Percentiles rank a stretch among this genome's conserved stretches.
Conservation (phyloP, 2,113 vertebrate species). For the Phalacrocorax pelagicus region DNA sequence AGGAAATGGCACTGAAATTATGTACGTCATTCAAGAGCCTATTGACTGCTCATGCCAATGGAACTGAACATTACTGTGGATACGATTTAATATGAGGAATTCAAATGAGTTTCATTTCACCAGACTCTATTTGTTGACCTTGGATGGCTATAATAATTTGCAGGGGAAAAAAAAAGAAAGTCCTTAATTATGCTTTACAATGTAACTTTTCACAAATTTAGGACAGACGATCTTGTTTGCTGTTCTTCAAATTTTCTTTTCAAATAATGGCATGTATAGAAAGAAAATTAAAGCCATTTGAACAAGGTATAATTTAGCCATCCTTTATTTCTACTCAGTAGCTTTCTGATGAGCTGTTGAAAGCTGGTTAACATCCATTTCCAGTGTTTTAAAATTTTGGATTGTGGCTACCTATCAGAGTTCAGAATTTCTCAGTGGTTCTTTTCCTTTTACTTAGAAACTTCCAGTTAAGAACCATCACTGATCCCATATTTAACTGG, state of each 20-base stretch:
- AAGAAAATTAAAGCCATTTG: background rate
- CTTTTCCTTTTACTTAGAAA: background rate
- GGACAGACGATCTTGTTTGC: background rate
- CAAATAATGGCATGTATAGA: background rate
- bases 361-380: background rate
- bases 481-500: background rate
- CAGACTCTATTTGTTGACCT: background rate
- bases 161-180: background rate
- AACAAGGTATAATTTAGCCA: background rate
- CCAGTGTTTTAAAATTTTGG: background rate
- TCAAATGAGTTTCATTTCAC: background rate
- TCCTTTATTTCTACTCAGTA: slow-evolving; percentile 1
- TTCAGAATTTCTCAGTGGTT: background rate
- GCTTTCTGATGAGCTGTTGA: background rate
- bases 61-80: slow-evolving; percentile 75
- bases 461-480: background rate
- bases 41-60: slow-evolving; percentile 94
- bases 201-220: background rate
- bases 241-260: background rate
- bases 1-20: slow-evolving; percentile 88
- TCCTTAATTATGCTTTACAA: background rate
- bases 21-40: slow-evolving; percentile 90
- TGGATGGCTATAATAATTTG: background rate
- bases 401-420: background rate
- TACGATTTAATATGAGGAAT: background rate